phyloP scores from a whole-genome alignment of 2,888 invertebrate genomes.

The Leptinotarsa juncta region DNA sequence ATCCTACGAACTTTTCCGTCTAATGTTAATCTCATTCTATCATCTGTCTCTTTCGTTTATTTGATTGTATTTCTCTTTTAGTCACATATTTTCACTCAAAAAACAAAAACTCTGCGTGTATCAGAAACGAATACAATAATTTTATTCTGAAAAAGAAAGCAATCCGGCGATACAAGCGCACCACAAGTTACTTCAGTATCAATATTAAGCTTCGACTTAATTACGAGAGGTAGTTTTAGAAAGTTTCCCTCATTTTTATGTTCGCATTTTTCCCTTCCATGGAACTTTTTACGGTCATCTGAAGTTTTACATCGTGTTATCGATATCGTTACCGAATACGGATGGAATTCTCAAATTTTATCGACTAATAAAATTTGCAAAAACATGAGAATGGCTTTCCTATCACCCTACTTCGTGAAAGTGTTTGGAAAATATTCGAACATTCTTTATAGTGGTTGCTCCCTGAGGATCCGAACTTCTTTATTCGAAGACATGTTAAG shows the following conservation, averaged over 20 bases:
- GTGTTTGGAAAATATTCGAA: not conserved
- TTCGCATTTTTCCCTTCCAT: slow-evolving; percentile 2
- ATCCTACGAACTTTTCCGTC: too few relatives aligned
- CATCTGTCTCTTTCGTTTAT: too few relatives aligned
- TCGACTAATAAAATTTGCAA: slow-evolving; percentile 33
- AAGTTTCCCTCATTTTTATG: slow-evolving; percentile 15
- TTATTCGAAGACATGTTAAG: not conserved
- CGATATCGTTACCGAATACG: slow-evolving; percentile 28
- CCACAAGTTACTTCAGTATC: slow-evolving; percentile 11
- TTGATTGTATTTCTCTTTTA: too few relatives aligned
- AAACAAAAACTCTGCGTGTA: not conserved
- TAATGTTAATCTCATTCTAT: too few relatives aligned
- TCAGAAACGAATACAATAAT: not conserved
- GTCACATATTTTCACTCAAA: too few relatives aligned
- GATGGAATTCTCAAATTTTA: slow-evolving; percentile 35
- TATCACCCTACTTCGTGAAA: slow-evolving; percentile 16
- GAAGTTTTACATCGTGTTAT: slow-evolving; percentile 30
- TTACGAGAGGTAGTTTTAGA: slow-evolving; percentile 5
- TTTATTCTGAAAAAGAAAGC: not conserved
- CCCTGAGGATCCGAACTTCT: not conserved
- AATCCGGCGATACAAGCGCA: not conserved
- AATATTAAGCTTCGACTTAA: slow-evolving; percentile 18
- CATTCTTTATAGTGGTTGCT: not conserved
- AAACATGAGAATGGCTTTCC: slow-evolving; percentile 23
- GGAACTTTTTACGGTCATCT: slow-evolving; percentile 29